Conservation (phyloP, 1,140 invertebrate genomes). For the Drosophila erecta region DNA sequence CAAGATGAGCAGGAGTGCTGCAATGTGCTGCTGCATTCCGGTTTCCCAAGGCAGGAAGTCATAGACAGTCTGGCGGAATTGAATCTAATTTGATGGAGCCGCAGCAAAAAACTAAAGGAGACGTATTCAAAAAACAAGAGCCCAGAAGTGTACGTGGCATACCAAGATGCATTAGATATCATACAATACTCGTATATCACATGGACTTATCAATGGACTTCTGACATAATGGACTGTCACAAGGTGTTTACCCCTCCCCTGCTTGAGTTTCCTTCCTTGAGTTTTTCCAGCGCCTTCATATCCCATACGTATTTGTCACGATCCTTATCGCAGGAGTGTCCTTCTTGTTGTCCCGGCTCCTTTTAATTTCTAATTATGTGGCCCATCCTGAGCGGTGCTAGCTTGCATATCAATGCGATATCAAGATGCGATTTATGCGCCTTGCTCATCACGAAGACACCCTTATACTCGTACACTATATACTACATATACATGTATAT, state of each 20-base stretch:
- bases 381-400: conserved; percentile 17
- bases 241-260: background rate
- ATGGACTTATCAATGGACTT: background rate
- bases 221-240: background rate
- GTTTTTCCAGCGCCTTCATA: background rate
- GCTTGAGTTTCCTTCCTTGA: background rate
- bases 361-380: conserved; percentile 48
- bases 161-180: background rate
- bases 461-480: no score
- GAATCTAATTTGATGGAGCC: conserved; percentile 5
- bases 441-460: background rate
- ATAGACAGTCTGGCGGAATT: conserved; percentile 6
- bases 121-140: no score
- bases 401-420: conserved; percentile 72
- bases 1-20: conserved; percentile 6
- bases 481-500: no score
- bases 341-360: conserved; percentile 19
- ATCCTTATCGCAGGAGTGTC: conserved; percentile 45
- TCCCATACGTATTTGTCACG: conserved; percentile 35
- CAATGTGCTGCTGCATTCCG: conserved; percentile 8
- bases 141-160: no score
- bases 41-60: conserved; percentile 20
- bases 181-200: background rate
- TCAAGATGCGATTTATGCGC: conserved; percentile 59
- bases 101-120: background rate